Base-by-base conservation (phyloP, 2,888 invertebrate species). In the Mechanitis mazaeus region DNA sequence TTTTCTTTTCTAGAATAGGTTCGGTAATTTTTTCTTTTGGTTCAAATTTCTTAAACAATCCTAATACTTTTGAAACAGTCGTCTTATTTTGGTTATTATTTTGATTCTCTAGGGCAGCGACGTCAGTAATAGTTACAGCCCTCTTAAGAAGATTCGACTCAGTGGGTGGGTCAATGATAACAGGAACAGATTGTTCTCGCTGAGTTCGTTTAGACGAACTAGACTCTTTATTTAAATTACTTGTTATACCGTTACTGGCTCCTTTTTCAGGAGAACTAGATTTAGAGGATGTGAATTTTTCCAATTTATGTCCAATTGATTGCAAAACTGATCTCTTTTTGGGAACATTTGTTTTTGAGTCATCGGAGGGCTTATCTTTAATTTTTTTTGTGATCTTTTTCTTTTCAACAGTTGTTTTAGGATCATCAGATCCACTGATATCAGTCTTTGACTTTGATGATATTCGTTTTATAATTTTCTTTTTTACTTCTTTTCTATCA, bases 231-330 rank as follows among this genome's bases (percentile, higher is more conserved):
- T 82, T 82, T 46, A 68, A 63, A 45, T 81, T 81, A 62, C 62
- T 76, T 33, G 72, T 72, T 58, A 72, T 65, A 71, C 68, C 78
- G 60, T 74, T 81, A 63, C 84, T 83, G 60, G 75, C 68, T 69
- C 67, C 79, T 79, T 94, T 87, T 82, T 91, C 84, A 67, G 90
- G 87, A 71, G 91, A 79, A 81, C 85, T 79, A 67, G 85, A 79
- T 74, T 90, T 91, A 65, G 85, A 89, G 57, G 92, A 90, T 1
- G 92, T 87, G 46, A 94, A 90, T 77, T 94, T 94, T 80, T 94
- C 94, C 74, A 94, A 90, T 78, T 94, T 94, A 75, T 95, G 95
- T 54, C 96, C 95, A 71, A 96, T 92, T 0, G 93, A 93, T 75
- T 95, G 95, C 50, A 96, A 84, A 69, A 96, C 91, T 1, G 92